Percentiles rank a stretch among this genome's conserved stretches.
These are phyloP conservation scores for Pterostichus madidus DNA, from an alignment of 2,888 invertebrate species.

Conservation along the genomic window DNA sequence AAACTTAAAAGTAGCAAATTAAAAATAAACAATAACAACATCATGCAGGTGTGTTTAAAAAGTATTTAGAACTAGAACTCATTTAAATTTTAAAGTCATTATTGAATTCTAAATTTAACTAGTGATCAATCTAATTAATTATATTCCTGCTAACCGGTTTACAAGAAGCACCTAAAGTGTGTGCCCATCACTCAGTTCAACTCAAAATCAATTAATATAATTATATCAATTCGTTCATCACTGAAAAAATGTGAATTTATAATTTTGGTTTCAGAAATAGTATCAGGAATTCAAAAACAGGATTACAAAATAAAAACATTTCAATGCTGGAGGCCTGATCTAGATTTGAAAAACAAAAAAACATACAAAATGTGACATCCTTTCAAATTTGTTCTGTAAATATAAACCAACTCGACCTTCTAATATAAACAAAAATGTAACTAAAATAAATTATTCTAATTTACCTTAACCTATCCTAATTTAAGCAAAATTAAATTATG, in stretches of 20 bases:
- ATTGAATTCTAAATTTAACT: slow-evolving; percentile 16
- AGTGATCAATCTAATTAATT: slow-evolving; percentile 21
- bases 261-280: neutral
- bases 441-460: too few species aligned
- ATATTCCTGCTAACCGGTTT: slow-evolving; percentile 17
- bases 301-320: too few species aligned
- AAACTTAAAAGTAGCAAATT: neutral
- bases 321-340: too few species aligned
- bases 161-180: slow-evolving; percentile 11
- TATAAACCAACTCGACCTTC: too few species aligned
- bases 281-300: neutral
- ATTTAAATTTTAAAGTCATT: slow-evolving; percentile 30
- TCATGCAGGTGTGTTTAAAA: neutral
- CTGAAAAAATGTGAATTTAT: slow-evolving; percentile 7
- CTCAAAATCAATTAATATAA: slow-evolving; percentile 30
- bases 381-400: too few species aligned
- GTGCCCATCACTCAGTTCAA: neutral
- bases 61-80: slow-evolving; percentile 33
- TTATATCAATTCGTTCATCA: neutral
- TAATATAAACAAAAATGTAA: too few species aligned
- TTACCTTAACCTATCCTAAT: too few species aligned
- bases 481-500: too few species aligned
- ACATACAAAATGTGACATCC: too few species aligned
- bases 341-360: too few species aligned
- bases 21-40: neutral